Evolutionary conservation across 2,888 invertebrate genomes (phyloP), one percentile per base, ranked within the genome.

Genomic region (Synanthedon vespiformis): DNA sequence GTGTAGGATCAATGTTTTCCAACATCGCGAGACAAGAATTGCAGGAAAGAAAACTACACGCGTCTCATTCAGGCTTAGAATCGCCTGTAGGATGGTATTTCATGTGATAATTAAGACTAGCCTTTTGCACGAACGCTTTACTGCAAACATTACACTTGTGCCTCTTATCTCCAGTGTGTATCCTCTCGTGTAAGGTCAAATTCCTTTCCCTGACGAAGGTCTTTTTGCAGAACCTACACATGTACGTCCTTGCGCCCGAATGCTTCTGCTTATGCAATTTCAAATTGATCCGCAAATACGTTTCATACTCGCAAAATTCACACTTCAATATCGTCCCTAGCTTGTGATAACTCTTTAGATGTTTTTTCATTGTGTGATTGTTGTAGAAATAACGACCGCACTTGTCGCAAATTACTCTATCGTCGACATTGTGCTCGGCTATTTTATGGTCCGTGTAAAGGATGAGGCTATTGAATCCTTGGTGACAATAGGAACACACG

Each of bases 261-360:
- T 58, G 58, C 11, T 22, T 22, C 22, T 5, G 5, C 22, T 5
- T 22, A 5, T 22, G 22, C 0, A 22, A 1, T 22, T 22, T 22
- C 22, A 5, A 22, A 14, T 40, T 40, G 4, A 14, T 5, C n/a
- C 16, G 6, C 13, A 12, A 40, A 22, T 6, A 22, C 22, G 22
- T 65, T 40, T 80, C 81, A 51, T 73, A 84, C 0, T 83, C 81
- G 51, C 84, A 85, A 2, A 64, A 58, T 1, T 74, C 67, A 40
- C 84, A 85, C 40, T 75, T 75, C 18, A 69, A 67, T 48, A 68
- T 72, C 55, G 73, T 71, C 0, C 85, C 85, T 0, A 85, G 57
- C 82, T 81, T 84, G 18, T 85, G 84, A 27, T 74, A 85, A 11
- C 65, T 73, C 52, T 81, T 77, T 0, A 68, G 75, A 27, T 85